A percentile compares a stretch with the other conserved stretches of the same genome.
Conservation (phyloP, 2,797 vertebrate genomes). For the Salmo trutta region DNA sequence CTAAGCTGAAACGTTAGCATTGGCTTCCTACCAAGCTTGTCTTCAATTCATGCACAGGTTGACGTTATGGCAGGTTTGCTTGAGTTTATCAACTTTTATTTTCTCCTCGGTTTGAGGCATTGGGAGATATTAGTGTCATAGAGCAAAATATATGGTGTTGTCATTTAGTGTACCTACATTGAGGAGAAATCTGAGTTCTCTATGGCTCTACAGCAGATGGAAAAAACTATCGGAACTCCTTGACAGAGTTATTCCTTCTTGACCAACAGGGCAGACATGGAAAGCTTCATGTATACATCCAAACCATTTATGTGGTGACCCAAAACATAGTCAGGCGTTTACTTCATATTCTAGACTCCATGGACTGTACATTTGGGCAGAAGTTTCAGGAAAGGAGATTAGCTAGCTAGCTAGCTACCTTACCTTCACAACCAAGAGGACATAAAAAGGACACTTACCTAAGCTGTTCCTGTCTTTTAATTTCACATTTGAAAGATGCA, state of each 20-base stretch:
- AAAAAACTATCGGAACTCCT: constrained; percentile 23
- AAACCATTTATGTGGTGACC: constrained; percentile 24
- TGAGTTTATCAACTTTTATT: not conserved
- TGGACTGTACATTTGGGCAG: too few species aligned
- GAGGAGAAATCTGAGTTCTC: constrained; percentile 13
- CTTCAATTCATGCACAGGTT: too few species aligned
- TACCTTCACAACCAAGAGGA: too few species aligned
- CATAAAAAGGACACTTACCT: too few species aligned
- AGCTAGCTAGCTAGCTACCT: too few species aligned
- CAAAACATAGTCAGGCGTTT: constrained; percentile 15
- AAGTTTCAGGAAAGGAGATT: too few species aligned
- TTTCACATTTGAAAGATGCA: too few species aligned
- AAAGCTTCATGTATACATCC: constrained; percentile 28
- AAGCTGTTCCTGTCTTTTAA: too few species aligned
- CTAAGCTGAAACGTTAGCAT: too few species aligned
- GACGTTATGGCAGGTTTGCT: too few species aligned
- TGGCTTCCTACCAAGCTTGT: too few species aligned
- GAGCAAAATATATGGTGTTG: constrained; percentile 19
- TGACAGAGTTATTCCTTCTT: constrained; percentile 14
- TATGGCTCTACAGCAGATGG: constrained; percentile 5
- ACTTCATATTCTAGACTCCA: not conserved
- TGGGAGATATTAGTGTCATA: constrained; percentile 11
- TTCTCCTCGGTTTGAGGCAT: not conserved
- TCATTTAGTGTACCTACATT: constrained; percentile 16
- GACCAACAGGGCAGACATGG: constrained; percentile 6